These are phyloP conservation scores for Psammodynastes pulverulentus DNA, from an alignment of 2,113 vertebrate species.

Conservation along the genomic window DNA sequence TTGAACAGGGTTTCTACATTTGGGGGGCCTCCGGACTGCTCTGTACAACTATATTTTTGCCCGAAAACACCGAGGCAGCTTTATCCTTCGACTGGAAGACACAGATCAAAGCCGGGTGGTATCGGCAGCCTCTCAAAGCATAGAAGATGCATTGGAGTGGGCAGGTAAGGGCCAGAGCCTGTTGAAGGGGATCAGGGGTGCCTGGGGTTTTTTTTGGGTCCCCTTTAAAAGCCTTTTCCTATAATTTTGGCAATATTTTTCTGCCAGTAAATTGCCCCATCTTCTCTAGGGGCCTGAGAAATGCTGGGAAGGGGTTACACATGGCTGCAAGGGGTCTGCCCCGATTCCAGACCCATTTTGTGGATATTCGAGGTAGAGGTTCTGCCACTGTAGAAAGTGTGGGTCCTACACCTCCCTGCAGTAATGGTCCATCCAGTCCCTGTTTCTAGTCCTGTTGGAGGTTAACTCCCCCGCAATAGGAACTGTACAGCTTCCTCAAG, in stretches of 20 bases:
- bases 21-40: slow-evolving; percentile 91
- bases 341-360: background rate
- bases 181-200: background rate
- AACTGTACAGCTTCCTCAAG: background rate
- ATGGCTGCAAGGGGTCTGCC: background rate
- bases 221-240: background rate
- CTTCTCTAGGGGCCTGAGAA: background rate
- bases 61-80: slow-evolving; percentile 81
- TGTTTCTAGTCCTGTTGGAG: background rate
- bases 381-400: background rate
- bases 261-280: background rate
- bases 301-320: background rate
- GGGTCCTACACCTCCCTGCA: background rate
- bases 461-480: background rate
- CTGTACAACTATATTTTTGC: slow-evolving; percentile 95
- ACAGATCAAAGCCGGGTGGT: slow-evolving; percentile 87
- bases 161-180: slow-evolving; percentile 72
- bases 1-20: slow-evolving; percentile 83
- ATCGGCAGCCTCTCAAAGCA: slow-evolving; percentile 79
- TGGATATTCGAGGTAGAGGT: background rate
- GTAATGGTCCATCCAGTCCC: background rate
- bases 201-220: background rate
- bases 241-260: background rate
- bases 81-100: slow-evolving; percentile 89
- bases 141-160: slow-evolving; percentile 91